Conservation (phyloP, 2,113 vertebrate genomes). For the Phycodurus eques region DNA sequence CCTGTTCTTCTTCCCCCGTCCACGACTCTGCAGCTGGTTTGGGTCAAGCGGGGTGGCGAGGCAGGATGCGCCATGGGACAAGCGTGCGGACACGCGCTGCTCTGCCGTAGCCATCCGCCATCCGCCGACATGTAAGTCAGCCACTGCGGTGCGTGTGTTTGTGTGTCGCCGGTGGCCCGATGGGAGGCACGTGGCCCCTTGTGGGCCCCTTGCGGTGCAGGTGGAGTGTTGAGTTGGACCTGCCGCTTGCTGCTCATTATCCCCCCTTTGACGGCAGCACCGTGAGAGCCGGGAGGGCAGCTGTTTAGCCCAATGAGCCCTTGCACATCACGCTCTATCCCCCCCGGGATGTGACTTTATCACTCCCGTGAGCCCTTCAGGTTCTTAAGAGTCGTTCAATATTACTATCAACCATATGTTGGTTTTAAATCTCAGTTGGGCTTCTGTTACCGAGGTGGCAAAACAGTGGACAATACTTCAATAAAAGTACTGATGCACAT, state of each 20-base stretch:
- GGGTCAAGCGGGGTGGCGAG: slow-evolving; percentile 71
- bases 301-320: slow-evolving; percentile 4
- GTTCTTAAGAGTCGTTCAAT: background rate
- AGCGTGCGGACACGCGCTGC: slow-evolving; percentile 96
- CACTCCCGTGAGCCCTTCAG: background rate
- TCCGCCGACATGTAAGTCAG: slow-evolving; percentile 83
- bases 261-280: slow-evolving; percentile 12
- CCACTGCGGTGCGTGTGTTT: slow-evolving; percentile 13
- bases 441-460: background rate
- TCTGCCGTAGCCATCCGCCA: slow-evolving; percentile 91
- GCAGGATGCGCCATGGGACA: slow-evolving; percentile 94
- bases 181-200: slow-evolving; percentile 1
- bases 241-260: slow-evolving; percentile 41
- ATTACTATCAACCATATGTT: background rate
- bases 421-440: background rate
- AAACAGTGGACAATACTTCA: too few species aligned
- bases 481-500: too few species aligned
- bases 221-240: slow-evolving; percentile 11
- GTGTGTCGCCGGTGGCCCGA: background rate
- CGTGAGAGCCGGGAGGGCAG: slow-evolving; percentile 14
- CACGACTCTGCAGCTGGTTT: slow-evolving; percentile 54
- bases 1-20: background rate
- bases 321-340: background rate
- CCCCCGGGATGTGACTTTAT: slow-evolving; percentile 20
- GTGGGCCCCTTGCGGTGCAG: slow-evolving; percentile 7